Percentiles rank a stretch among this genome's conserved stretches.
Evolutionary conservation across 2,888 invertebrate species (phyloP).

Genomic region (Plebejus argus): DNA sequence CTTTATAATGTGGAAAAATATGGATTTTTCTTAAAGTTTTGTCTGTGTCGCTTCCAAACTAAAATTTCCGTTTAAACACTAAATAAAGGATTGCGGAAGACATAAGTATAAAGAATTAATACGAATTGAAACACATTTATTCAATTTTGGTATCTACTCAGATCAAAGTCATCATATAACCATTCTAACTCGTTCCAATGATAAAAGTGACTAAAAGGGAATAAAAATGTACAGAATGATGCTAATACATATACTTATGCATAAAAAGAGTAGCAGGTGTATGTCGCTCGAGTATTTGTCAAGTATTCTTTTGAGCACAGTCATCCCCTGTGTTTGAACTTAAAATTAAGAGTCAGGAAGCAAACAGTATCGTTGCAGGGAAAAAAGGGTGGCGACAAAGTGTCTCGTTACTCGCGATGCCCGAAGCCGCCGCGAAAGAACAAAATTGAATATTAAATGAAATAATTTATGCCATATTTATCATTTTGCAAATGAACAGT

Average conservation of each 20-base stretch:
- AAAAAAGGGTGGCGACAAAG: conserved; percentile 73
- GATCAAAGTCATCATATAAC: background rate
- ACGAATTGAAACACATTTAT: background rate
- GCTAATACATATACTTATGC: conserved; percentile 36
- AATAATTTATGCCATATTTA: conserved; percentile 82
- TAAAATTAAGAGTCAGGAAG: conserved; percentile 73
- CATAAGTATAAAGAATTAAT: background rate
- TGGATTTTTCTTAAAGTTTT: background rate
- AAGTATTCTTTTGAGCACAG: conserved; percentile 67
- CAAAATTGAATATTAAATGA: conserved; percentile 81
- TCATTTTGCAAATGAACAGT: conserved; percentile 80
- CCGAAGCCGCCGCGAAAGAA: conserved; percentile 69
- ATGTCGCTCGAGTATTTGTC: conserved; percentile 59
- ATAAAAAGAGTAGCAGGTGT: conserved; percentile 56
- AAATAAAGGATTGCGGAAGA: background rate
- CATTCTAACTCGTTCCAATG: background rate
- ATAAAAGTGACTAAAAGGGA: conserved; percentile 8
- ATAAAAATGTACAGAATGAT: conserved; percentile 13
- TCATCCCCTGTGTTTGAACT: conserved; percentile 74
- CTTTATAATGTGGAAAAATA: background rate
- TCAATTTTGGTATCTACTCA: background rate
- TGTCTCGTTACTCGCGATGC: conserved; percentile 68
- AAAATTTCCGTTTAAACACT: background rate
- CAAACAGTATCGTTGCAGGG: conserved; percentile 73
- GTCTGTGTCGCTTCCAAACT: background rate